Evolutionary conservation across 2,888 invertebrate genomes (phyloP).

Genomic region (Lithophane leautieri): DNA sequence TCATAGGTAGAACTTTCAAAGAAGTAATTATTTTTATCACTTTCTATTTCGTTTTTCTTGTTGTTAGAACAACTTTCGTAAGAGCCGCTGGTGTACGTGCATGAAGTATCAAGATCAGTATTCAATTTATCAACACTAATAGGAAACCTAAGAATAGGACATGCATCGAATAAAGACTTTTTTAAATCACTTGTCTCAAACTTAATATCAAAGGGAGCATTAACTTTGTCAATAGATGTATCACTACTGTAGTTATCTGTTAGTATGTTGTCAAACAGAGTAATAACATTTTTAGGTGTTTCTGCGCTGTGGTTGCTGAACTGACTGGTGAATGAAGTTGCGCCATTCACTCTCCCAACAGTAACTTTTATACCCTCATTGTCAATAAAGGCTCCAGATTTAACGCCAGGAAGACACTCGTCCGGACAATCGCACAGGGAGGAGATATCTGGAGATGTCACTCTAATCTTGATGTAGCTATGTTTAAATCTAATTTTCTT

Average conservation of each 20-base stretch:
- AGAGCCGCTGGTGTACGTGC: slow-evolving; percentile 15
- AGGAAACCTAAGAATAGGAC: slow-evolving; percentile 8
- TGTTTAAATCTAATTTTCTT: slow-evolving; percentile 84
- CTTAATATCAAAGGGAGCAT: not conserved
- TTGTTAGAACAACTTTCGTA: slow-evolving; percentile 13
- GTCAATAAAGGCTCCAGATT: slow-evolving; percentile 78
- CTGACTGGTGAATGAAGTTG: slow-evolving; percentile 66
- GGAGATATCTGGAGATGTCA: slow-evolving; percentile 82
- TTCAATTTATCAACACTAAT: slow-evolving; percentile 18
- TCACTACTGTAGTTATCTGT: slow-evolving; percentile 23
- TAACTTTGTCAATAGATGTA: slow-evolving; percentile 26
- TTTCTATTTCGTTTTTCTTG: slow-evolving; percentile 18
- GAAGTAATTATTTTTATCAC: slow-evolving; percentile 6
- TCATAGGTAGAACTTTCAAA: not conserved
- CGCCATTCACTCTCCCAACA: slow-evolving; percentile 76
- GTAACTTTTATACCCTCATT: slow-evolving; percentile 83
- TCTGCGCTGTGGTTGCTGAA: slow-evolving; percentile 21
- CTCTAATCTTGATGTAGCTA: slow-evolving; percentile 82
- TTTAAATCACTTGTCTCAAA: slow-evolving; percentile 38
- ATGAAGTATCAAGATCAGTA: slow-evolving; percentile 24
- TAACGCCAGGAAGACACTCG: slow-evolving; percentile 80
- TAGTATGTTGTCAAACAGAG: slow-evolving; percentile 22
- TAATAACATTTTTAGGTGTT: slow-evolving; percentile 4
- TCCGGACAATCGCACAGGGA: slow-evolving; percentile 79
- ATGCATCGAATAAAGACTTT: slow-evolving; percentile 5